Evolutionary conservation across 2,113 vertebrate genomes (phyloP).

Genomic region (Pachycephala philippinensis): DNA sequence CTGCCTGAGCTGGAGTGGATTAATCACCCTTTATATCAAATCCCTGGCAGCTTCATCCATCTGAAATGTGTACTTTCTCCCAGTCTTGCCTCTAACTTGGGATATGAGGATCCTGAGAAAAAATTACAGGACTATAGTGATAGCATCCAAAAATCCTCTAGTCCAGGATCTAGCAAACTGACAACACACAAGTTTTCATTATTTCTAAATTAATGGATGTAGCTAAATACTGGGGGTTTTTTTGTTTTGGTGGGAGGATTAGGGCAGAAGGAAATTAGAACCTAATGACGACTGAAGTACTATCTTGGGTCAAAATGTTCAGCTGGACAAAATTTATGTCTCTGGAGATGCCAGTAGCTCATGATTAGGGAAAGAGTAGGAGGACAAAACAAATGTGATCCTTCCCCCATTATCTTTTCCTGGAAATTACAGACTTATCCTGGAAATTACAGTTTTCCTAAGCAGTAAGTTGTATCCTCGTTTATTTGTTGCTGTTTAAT

Average conservation of each 20-base stretch:
- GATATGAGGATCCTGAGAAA: background rate
- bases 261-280: background rate
- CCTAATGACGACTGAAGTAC: background rate
- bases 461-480: background rate
- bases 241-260: background rate
- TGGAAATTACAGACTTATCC: background rate
- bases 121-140: background rate
- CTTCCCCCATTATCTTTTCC: background rate
- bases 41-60: background rate
- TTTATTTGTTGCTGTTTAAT: background rate
- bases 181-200: background rate
- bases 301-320: background rate
- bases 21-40: background rate
- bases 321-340: background rate
- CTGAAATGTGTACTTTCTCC: background rate
- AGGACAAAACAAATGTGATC: background rate
- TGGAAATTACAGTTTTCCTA: background rate
- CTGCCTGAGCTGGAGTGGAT: background rate
- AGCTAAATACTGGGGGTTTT: background rate
- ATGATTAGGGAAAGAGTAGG: background rate
- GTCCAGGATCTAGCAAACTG: background rate
- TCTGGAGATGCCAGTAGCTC: background rate
- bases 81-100: background rate
- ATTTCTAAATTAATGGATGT: background rate
- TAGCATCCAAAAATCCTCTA: background rate